Evolutionary conservation across 2,888 invertebrate genomes (phyloP).

Genomic region (Cheilosia urbana): DNA sequence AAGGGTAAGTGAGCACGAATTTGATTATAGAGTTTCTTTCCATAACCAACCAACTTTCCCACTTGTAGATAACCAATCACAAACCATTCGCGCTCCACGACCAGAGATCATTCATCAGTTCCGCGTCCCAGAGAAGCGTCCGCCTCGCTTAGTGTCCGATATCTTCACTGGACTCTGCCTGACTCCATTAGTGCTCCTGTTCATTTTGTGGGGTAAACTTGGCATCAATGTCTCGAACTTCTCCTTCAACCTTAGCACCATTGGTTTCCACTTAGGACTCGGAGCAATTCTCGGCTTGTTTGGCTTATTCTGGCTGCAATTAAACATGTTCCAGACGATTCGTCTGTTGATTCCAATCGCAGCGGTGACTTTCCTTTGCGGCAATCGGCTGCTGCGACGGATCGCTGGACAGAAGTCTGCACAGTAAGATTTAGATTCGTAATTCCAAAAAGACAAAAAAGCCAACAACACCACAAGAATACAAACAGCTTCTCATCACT

Average conservation of each 20-base stretch:
- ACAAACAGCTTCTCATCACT: slow-evolving; percentile 44
- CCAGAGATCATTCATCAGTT: slow-evolving; percentile 92
- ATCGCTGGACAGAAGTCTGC: slow-evolving; percentile 83
- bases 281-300: slow-evolving; percentile 96
- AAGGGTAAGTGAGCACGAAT: slow-evolving; percentile 76
- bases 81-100: slow-evolving; percentile 84
- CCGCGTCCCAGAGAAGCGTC: slow-evolving; percentile 95
- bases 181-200: slow-evolving; percentile 92
- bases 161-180: slow-evolving; percentile 94
- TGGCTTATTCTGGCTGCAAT: slow-evolving; percentile 94
- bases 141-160: slow-evolving; percentile 93
- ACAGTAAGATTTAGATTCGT: slow-evolving; percentile 44
- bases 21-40: neutral
- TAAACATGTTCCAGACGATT: slow-evolving; percentile 98
- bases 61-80: slow-evolving; percentile 77
- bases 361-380: slow-evolving; percentile 95
- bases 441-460: slow-evolving; percentile 52
- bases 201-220: slow-evolving; percentile 93
- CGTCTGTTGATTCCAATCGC: slow-evolving; percentile 94
- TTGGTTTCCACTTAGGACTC: slow-evolving; percentile 95
- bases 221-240: slow-evolving; percentile 94
- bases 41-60: neutral
- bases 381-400: slow-evolving; percentile 94
- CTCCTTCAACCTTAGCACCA: slow-evolving; percentile 90
- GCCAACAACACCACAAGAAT: slow-evolving; percentile 16